phyloP scores from a whole-genome alignment of 2,888 invertebrate species.

The Rotaria macrura region DNA sequence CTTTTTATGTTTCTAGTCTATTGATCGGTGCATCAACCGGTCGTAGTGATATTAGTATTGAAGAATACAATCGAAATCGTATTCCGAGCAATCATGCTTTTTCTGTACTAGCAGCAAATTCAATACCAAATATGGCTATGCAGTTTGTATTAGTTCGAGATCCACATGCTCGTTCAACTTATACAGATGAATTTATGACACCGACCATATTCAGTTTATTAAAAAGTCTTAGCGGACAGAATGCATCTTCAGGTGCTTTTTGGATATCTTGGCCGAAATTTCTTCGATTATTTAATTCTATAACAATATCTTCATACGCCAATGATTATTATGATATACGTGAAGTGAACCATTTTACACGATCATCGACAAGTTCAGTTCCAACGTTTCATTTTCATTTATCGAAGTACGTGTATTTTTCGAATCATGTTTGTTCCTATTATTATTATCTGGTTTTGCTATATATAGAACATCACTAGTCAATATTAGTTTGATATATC shows the following conservation, averaged over 20 bases:
- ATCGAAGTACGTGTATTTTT: background rate
- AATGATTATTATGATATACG: background rate
- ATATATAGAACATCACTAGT: background rate
- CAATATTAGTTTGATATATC: background rate
- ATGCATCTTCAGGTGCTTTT: background rate
- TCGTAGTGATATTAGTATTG: conserved; percentile 51
- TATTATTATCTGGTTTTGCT: too few relatives aligned
- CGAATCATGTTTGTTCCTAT: too few relatives aligned
- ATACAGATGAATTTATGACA: background rate
- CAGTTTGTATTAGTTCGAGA: background rate
- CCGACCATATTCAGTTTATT: background rate
- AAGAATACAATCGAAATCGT: conserved; percentile 51
- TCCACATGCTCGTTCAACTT: background rate
- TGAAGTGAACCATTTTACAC: background rate
- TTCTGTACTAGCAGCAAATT: conserved; percentile 25
- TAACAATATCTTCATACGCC: background rate
- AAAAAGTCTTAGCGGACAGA: background rate
- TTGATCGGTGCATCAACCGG: conserved; percentile 74
- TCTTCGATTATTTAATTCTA: background rate
- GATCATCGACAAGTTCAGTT: background rate
- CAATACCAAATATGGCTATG: background rate
- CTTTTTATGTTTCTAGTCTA: too few relatives aligned
- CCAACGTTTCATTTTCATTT: background rate
- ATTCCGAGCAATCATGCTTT: conserved; percentile 29
- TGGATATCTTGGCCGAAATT: conserved; percentile 2